Base-by-base conservation (phyloP, 2,888 invertebrate genomes). In the Drosophila kanekoi region DNA sequence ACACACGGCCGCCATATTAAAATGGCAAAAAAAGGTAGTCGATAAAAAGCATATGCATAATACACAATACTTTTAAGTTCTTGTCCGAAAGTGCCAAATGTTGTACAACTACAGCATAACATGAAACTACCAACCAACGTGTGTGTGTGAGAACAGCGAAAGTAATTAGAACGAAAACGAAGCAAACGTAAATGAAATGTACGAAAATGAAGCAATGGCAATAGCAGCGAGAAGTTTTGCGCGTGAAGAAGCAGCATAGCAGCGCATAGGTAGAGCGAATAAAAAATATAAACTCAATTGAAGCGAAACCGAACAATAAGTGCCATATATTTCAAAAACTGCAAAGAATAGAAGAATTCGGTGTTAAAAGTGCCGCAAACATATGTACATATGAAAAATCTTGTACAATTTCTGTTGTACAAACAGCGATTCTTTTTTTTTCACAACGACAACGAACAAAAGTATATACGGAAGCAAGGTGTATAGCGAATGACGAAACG, bases 391-490 rank as follows among this genome's bases (percentile, higher is more conserved):
- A 54, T 49, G 20, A 58, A 71, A 67, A 62, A 48, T 70, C 52
- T 56, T 71, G 38, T 58, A 43, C 38, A 57, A 73, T 61, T 60
- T 64, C 33, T 64, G 56, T 65, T 65, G 69, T 47, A 66, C 59
- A 57, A 68, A 68, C 56, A 62, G 62, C 57, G 51, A 73, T 74
- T 76, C 69, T 28, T 71, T 77, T 59, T 79, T 61, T 69, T 44
- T 51, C 38, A 37, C 64, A 68, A 70, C 63, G 54, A 63, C 61
- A 73, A 74, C 75, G 66, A 66, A 66, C 66, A 73, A 79, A 82
- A 80, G 84, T 84, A 82, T 82, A 84, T 82, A 74, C 85, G 82
- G 82, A 83, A 83, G 85, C 84, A 84, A 83, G 82, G 82, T 83
- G 81, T 79, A 75, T 71, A 82, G 81, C 79, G 61, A 79, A 83